Evolutionary conservation across 2,113 vertebrate species (phyloP).

Genomic region (Procavia capensis): DNA sequence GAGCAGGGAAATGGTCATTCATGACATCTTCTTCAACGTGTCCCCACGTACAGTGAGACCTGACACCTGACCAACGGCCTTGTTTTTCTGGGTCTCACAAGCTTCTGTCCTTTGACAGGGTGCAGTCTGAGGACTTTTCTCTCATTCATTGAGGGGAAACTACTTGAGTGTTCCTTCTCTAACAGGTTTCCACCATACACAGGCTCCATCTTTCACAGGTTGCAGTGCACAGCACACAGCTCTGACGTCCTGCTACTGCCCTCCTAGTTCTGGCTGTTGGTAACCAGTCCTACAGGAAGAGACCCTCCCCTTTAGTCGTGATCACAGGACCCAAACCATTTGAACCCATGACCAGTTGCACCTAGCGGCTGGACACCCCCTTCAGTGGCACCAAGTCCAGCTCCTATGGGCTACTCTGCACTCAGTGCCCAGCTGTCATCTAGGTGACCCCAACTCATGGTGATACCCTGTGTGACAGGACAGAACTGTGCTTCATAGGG

Average conservation of each 20-base stretch:
- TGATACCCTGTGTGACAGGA: background rate
- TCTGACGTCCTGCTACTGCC: fast-evolving
- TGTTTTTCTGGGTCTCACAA: background rate
- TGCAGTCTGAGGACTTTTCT: background rate
- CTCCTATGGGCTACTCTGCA: background rate
- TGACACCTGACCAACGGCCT: too few relatives aligned
- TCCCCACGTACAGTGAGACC: background rate
- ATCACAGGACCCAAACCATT: background rate
- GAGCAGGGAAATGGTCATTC: background rate
- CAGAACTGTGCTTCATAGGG: background rate
- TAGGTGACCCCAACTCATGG: background rate
- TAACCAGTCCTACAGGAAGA: background rate
- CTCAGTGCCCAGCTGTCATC: background rate
- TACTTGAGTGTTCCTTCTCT: background rate
- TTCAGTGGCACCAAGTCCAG: background rate
- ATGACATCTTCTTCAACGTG: fast-evolving
- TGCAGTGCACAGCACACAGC: background rate
- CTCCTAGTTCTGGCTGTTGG: background rate
- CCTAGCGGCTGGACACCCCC: background rate
- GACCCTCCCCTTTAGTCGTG: background rate
- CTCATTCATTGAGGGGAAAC: background rate
- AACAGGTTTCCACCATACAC: background rate
- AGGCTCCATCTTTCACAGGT: too few relatives aligned
- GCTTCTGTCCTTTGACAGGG: background rate
- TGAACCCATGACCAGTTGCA: background rate